Evolutionary conservation across 2,888 invertebrate genomes (phyloP).

Genomic region (Leptinotarsa haldemani): DNA sequence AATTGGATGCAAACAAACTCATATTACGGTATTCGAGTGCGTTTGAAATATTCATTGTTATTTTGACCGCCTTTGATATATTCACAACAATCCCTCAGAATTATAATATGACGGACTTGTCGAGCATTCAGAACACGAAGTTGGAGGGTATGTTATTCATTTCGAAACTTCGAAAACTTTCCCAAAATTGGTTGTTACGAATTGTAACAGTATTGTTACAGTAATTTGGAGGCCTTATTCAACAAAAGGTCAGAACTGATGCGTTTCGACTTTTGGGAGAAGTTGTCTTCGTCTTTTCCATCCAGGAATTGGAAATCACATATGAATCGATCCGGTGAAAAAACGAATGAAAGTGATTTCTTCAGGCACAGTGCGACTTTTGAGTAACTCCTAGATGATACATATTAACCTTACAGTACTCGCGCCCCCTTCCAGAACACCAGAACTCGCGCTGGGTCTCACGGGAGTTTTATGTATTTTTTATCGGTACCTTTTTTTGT

Average conservation of each 20-base stretch:
- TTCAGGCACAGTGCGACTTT: too few relatives aligned
- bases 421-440: too few relatives aligned
- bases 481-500: too few relatives aligned
- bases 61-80: conserved; percentile 4
- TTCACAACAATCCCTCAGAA: neutral
- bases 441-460: too few relatives aligned
- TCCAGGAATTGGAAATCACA: too few relatives aligned
- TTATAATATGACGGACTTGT: neutral
- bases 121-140: neutral
- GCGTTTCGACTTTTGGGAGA: too few relatives aligned
- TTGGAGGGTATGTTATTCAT: neutral
- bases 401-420: too few relatives aligned
- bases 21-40: conserved; percentile 1
- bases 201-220: neutral
- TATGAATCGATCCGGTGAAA: too few relatives aligned
- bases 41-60: conserved; percentile 11
- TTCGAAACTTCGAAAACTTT: neutral
- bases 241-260: neutral
- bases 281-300: too few relatives aligned
- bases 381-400: too few relatives aligned
- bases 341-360: too few relatives aligned
- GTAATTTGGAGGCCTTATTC: neutral
- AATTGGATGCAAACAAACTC: conserved; percentile 15
- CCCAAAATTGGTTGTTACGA: neutral
- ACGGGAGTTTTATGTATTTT: too few relatives aligned